These are phyloP conservation scores for Epistrophe grossulariae DNA, from an alignment of 2,888 invertebrate species.

Conservation along the genomic window DNA sequence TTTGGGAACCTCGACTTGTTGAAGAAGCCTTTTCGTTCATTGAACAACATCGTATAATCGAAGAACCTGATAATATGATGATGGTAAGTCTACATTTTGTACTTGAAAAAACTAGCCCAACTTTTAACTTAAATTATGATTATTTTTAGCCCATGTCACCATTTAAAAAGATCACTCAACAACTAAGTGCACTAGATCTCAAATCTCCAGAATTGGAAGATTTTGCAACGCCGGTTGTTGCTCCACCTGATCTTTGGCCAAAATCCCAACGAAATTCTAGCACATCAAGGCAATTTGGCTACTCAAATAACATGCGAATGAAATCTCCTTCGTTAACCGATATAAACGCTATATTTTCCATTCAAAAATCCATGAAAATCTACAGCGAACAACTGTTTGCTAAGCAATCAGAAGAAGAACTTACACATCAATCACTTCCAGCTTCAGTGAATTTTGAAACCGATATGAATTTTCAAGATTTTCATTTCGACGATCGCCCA, in stretches of 20 bases:
- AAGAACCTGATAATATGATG: constrained; percentile 84
- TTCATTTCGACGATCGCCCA: constrained; percentile 77
- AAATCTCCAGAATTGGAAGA: constrained; percentile 90
- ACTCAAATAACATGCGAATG: constrained; percentile 81
- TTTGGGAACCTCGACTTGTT: constrained; percentile 94
- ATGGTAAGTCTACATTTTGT: constrained; percentile 78
- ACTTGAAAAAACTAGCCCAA: background rate
- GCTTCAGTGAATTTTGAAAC: constrained; percentile 73
- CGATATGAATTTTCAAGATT: constrained; percentile 78
- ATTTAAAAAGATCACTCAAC: constrained; percentile 91
- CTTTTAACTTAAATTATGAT: background rate
- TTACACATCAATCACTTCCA: constrained; percentile 81
- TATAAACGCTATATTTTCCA: constrained; percentile 81
- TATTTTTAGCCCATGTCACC: constrained; percentile 87
- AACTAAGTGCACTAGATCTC: constrained; percentile 88
- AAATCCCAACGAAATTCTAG: constrained; percentile 80
- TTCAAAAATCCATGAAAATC: constrained; percentile 81
- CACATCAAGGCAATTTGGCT: constrained; percentile 77
- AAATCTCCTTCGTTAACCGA: constrained; percentile 81
- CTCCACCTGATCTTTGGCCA: constrained; percentile 88
- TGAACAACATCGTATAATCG: constrained; percentile 87
- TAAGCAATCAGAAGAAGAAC: constrained; percentile 63
- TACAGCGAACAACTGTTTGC: constrained; percentile 81
- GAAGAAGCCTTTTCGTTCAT: constrained; percentile 94
- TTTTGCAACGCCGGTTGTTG: constrained; percentile 88